Percentiles rank a stretch among this genome's conserved stretches.
Conservation (phyloP, 2,113 vertebrate species). For the Speoplatyrhinus poulsoni region DNA sequence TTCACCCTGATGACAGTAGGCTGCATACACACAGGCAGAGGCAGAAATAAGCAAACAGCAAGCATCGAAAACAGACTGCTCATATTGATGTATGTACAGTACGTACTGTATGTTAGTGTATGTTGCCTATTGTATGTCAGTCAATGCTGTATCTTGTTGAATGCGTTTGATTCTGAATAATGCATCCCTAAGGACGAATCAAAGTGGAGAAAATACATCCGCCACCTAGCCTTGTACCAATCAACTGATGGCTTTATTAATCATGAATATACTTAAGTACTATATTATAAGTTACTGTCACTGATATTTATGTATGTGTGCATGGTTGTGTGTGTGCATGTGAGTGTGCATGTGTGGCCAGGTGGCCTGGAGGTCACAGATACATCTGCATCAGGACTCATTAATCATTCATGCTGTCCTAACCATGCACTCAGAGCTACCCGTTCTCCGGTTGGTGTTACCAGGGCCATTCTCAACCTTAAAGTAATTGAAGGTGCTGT, state of each 20-base stretch:
- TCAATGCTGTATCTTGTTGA: conserved; percentile 56
- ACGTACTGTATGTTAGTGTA: conserved; percentile 42
- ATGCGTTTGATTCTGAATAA: conserved; percentile 59
- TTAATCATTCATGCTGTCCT: conserved; percentile 74
- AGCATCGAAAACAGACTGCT: conserved; percentile 37
- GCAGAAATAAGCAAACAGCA: conserved; percentile 9
- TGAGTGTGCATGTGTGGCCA: conserved; percentile 24
- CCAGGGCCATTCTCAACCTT: conserved; percentile 57
- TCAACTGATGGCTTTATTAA: conserved; percentile 24
- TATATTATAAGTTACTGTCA: background rate
- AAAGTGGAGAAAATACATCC: conserved; percentile 23
- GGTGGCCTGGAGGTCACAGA: conserved; percentile 71
- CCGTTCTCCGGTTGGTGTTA: conserved; percentile 45
- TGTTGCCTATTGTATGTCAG: conserved; percentile 54
- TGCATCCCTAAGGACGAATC: conserved; percentile 52
- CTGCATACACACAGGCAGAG: conserved; percentile 26
- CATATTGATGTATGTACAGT: conserved; percentile 41
- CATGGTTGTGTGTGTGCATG: conserved; percentile 16
- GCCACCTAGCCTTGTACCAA: conserved; percentile 18
- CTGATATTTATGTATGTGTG: conserved; percentile 6
- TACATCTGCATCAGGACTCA: conserved; percentile 64
- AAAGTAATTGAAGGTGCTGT: background rate
- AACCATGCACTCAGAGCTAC: conserved; percentile 51
- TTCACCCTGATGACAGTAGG: conserved; percentile 20
- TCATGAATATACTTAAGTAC: conserved; percentile 14